phyloP scores from a whole-genome alignment of 2,113 vertebrate species.

The Pyrgilauda ruficollis region DNA sequence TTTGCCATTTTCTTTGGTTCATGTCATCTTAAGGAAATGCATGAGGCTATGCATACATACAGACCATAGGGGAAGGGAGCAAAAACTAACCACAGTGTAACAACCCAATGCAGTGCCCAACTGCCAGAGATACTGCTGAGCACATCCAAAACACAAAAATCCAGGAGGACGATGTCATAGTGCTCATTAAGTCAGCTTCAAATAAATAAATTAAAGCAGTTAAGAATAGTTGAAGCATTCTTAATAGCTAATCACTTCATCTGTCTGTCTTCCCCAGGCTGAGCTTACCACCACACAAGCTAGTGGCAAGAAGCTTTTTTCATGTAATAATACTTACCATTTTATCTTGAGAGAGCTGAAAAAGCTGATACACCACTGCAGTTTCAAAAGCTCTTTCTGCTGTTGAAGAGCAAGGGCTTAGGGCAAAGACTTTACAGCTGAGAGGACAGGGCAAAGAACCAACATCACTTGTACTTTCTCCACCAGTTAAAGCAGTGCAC shows the following conservation, averaged over 20 bases:
- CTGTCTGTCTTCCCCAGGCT: background rate
- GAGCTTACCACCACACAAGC: background rate
- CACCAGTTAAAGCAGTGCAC: background rate
- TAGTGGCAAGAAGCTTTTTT: background rate
- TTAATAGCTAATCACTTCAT: background rate
- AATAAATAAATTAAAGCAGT: background rate
- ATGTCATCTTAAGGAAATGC: background rate
- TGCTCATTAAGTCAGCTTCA: background rate
- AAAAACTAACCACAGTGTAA: background rate
- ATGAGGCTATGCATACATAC: background rate
- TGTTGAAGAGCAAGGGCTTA: background rate
- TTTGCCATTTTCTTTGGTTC: background rate
- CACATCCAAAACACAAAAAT: background rate
- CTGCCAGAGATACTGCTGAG: background rate
- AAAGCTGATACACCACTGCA: background rate
- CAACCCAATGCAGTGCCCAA: background rate
- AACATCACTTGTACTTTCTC: background rate
- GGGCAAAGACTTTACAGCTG: background rate
- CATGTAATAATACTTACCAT: background rate
- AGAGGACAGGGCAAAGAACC: background rate
- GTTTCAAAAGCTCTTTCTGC: background rate
- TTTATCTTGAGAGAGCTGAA: background rate
- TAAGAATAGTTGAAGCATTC: background rate
- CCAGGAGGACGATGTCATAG: background rate
- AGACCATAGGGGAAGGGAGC: background rate